These are phyloP conservation scores for Temnothorax nylanderi DNA, from an alignment of 1,140 invertebrate genomes.

Conservation along the genomic window DNA sequence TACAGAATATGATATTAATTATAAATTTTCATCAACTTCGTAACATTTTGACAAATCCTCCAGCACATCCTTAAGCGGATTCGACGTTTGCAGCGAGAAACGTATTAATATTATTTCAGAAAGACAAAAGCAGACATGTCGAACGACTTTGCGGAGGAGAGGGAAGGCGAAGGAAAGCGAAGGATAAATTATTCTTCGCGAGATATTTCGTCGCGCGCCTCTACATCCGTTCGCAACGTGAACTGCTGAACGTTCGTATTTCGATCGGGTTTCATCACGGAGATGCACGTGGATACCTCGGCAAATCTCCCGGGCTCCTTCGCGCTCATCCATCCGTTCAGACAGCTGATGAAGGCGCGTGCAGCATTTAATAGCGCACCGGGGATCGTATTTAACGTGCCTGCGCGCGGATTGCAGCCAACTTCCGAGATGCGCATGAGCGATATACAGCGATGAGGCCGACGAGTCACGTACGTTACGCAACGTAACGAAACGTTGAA, in stretches of 20 bases:
- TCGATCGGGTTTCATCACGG: slow-evolving; percentile 38
- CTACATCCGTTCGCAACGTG: background rate
- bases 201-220: background rate
- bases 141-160: background rate
- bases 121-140: background rate
- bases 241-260: slow-evolving; percentile 33
- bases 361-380: slow-evolving; percentile 42
- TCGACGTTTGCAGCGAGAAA: background rate
- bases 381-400: slow-evolving; percentile 42
- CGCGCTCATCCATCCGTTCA: slow-evolving; percentile 19
- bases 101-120: background rate
- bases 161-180: background rate
- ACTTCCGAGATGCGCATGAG: background rate
- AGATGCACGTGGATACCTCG: slow-evolving; percentile 20
- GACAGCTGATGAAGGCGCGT: slow-evolving; percentile 36
- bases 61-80: too few relatives aligned
- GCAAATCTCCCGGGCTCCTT: slow-evolving; percentile 33
- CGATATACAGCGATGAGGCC: background rate
- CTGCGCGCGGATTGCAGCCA: slow-evolving; percentile 35
- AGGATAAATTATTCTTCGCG: background rate
- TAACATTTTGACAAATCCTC: too few relatives aligned
- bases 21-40: too few relatives aligned
- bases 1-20: too few relatives aligned
- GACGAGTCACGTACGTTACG: background rate
- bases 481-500: background rate